Base-by-base conservation (phyloP, 2,888 invertebrate species). In the Amitus sp. region DNA sequence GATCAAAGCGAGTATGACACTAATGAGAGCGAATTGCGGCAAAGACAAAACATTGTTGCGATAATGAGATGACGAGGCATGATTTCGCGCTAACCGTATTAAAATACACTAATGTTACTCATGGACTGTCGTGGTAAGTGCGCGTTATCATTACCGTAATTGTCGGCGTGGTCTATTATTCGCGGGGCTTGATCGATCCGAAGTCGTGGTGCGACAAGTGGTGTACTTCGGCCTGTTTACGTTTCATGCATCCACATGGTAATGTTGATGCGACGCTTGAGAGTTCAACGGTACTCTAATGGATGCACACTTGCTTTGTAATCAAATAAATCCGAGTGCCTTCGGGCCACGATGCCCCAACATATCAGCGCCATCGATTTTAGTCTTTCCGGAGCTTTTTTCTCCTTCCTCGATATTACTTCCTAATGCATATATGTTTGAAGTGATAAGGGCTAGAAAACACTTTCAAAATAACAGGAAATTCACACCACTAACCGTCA, bases 101-200 rank as follows among this genome's bases (percentile, higher is more conserved):
- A 60, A 64, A 64, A 49, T 53, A 47, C 40, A 64, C 60, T 60
- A 56, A 60, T 46, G 60, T 64, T 57, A 64, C 64, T 64, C 60
- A 64, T 51, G 54, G 60, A 60, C 53, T 57, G 57, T 48, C 42
- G 46, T 57, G 64, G 50, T 60, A 64, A 60, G 57, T 48, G 57
- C 60, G 60, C 64, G 64, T 60, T 64, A 64, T 64, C 64, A 60
- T 64, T 64, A 60, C 60, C 54, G 60, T 64, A 65, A 65, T 61
- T 65, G 65, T 65, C 19, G 48, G 65, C 54, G 58, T 40, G 65
- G 65, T 65, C 65, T 65, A 65, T 65, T 65, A 65, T 65, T 65
- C 65, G 65, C 52, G 58, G 60, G 61, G 65, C 61, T 65, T 61
- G 65, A 65, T 65, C 65, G 65, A 65, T 65, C 55, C 52, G 54